Percentiles rank a stretch among this genome's conserved stretches.
Evolutionary conservation across 2,113 vertebrate genomes (phyloP).

Genomic region (Gavialis gangeticus): DNA sequence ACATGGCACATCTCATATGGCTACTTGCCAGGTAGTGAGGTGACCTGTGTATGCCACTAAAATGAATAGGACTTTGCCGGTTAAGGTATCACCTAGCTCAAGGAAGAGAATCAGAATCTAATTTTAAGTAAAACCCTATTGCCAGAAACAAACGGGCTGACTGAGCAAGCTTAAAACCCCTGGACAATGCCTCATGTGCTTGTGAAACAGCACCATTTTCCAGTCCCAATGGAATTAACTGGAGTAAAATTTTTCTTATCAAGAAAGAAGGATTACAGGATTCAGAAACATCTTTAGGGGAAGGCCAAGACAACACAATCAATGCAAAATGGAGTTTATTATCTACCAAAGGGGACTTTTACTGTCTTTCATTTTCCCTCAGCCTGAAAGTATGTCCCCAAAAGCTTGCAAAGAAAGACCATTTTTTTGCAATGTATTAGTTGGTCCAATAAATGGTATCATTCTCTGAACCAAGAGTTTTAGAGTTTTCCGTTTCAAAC

Average conservation of each 20-base stretch:
- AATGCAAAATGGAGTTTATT: too few relatives aligned
- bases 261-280: background rate
- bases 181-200: background rate
- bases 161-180: background rate
- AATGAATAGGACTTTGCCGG: accelerated
- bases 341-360: too few relatives aligned
- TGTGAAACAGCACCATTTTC: background rate
- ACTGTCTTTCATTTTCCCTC: too few relatives aligned
- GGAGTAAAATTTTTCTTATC: background rate
- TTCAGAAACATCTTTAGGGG: background rate
- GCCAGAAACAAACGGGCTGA: background rate
- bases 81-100: accelerated
- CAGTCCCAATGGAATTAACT: background rate
- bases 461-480: too few relatives aligned
- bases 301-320: background rate
- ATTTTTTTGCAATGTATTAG: too few relatives aligned
- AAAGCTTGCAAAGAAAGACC: too few relatives aligned
- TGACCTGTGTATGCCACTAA: background rate
- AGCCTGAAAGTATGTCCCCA: background rate
- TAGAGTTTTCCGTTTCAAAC: too few relatives aligned
- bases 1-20: accelerated
- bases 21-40: background rate
- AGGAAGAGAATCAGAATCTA: background rate
- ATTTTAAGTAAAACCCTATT: accelerated
- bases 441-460: too few relatives aligned